Percentiles rank a stretch among this genome's conserved stretches.
phyloP scores from a whole-genome alignment of 2,888 invertebrate genomes.

The Alloplasta piceator region DNA sequence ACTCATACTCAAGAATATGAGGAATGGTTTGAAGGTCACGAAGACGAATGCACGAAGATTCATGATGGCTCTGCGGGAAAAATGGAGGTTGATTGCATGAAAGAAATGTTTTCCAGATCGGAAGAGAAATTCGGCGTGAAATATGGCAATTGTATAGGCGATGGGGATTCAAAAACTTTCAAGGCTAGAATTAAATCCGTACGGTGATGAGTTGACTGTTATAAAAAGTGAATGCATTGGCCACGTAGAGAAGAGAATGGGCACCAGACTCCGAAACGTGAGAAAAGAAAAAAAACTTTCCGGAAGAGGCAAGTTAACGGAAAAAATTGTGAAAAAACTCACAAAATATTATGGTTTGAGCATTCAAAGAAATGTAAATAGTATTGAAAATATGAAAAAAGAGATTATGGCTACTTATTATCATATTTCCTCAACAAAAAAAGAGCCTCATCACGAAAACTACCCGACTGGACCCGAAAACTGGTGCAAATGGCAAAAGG shows the following conservation, averaged over 20 bases:
- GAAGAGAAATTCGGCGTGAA: too few species aligned
- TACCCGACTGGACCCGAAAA: too few species aligned
- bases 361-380: conserved; percentile 7
- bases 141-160: too few species aligned
- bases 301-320: neutral
- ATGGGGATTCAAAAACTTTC: too few species aligned
- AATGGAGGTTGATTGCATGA: neutral
- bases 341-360: neutral
- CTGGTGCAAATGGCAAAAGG: too few species aligned
- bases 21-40: neutral
- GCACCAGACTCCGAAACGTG: neutral
- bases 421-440: too few species aligned
- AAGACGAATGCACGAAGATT: neutral
- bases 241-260: neutral
- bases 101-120: too few species aligned
- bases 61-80: too few species aligned
- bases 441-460: too few species aligned
- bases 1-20: neutral
- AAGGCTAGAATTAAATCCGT: neutral
- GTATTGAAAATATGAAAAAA: conserved; percentile 28
- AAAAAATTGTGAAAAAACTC: neutral
- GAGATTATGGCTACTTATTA: neutral
- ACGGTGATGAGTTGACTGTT: neutral
- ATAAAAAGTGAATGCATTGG: neutral
- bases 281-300: too few species aligned